Evolutionary conservation across 2,797 vertebrate genomes (phyloP).

Genomic region (Melanogrammus aeglefinus): DNA sequence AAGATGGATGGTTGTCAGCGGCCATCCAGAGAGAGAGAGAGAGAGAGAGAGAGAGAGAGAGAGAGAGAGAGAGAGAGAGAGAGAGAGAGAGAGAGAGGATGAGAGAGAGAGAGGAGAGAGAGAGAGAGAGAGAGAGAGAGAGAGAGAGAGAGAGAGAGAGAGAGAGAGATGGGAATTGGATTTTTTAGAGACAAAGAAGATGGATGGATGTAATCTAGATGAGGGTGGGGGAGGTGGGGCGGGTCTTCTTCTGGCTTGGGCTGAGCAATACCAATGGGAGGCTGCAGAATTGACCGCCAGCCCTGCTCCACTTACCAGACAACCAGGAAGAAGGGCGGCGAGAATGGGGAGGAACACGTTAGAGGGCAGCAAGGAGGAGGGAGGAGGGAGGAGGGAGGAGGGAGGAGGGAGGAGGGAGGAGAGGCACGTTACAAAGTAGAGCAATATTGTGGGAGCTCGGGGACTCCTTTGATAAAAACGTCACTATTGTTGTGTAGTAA

Average conservation of each 20-base stretch:
- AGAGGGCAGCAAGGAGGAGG: too few relatives aligned
- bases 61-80: conserved; percentile 26
- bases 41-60: conserved; percentile 26
- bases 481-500: neutral
- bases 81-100: conserved; percentile 29
- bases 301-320: conserved; percentile 39
- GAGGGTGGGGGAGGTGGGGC: conserved; percentile 27
- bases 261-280: conserved; percentile 44
- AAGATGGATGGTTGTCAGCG: conserved; percentile 46
- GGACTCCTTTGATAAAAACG: conserved; percentile 41
- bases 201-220: conserved; percentile 29
- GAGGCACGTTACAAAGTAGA: conserved; percentile 55
- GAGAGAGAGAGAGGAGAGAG: conserved; percentile 30
- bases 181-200: conserved; percentile 54
- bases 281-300: conserved; percentile 33
- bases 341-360: too few relatives aligned
- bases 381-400: too few relatives aligned
- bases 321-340: too few relatives aligned
- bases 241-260: conserved; percentile 18
- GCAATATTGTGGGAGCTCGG: conserved; percentile 62
- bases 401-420: conserved; percentile 27
- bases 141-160: conserved; percentile 25
- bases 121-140: conserved; percentile 24
- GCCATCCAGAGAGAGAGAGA: conserved; percentile 19
- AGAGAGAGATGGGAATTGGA: conserved; percentile 46